Percentiles rank a stretch among this genome's conserved stretches.
phyloP scores from a whole-genome alignment of 2,113 vertebrate genomes.

The Carlito syrichta region DNA sequence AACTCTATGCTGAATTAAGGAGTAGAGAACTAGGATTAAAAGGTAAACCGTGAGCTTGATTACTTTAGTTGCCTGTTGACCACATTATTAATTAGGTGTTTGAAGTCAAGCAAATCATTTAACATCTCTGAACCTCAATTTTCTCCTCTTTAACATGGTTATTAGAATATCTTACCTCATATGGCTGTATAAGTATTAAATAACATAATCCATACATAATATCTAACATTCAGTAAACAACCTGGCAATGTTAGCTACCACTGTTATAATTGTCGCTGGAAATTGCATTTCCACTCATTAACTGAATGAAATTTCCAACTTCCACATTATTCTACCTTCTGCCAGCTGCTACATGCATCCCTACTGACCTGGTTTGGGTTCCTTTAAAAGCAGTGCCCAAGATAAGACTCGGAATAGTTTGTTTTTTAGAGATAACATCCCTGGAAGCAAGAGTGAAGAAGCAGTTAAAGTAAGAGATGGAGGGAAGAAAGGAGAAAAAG shows the following conservation, averaged over 20 bases:
- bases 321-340: not conserved
- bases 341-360: not conserved
- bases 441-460: not conserved
- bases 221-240: not conserved
- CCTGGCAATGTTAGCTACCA: not conserved
- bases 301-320: not conserved
- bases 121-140: not conserved
- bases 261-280: not conserved
- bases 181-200: not conserved
- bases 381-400: not conserved
- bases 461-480: not conserved
- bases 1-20: not conserved
- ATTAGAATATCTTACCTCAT: not conserved
- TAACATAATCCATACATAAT: not conserved
- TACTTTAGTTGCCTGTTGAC: not conserved
- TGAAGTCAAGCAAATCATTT: not conserved
- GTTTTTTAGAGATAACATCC: not conserved
- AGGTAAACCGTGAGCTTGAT: not conserved
- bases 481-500: not conserved
- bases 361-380: not conserved
- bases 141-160: not conserved
- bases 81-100: not conserved
- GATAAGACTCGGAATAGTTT: not conserved
- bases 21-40: not conserved
- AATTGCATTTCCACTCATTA: constrained; percentile 27